Conservation (phyloP, 2,888 invertebrate species). For the Drosophila cracens region DNA sequence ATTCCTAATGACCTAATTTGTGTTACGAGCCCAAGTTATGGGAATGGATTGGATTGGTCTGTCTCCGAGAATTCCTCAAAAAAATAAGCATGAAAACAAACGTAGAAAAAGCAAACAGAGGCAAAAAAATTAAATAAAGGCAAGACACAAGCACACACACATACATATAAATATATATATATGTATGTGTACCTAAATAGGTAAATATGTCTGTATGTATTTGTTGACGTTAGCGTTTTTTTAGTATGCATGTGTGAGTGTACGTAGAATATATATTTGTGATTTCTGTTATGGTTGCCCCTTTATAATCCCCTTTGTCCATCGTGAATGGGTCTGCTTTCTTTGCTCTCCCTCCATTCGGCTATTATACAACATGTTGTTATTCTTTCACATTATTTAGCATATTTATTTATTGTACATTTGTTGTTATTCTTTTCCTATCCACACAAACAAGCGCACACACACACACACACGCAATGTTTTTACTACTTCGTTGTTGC, state of each 20-base stretch:
- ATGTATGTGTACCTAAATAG: slow-evolving; percentile 22
- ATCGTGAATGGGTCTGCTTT: slow-evolving; percentile 39
- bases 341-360: slow-evolving; percentile 29
- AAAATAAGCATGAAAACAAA: slow-evolving; percentile 48
- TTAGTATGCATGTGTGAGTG: not conserved
- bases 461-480: not conserved
- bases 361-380: slow-evolving; percentile 59
- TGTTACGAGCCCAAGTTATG: slow-evolving; percentile 14
- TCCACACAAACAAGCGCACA: slow-evolving; percentile 17
- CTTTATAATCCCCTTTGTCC: slow-evolving; percentile 7
- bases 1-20: slow-evolving; percentile 73
- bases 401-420: slow-evolving; percentile 72
- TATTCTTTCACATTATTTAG: slow-evolving; percentile 74
- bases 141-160: slow-evolving; percentile 2
- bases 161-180: not conserved
- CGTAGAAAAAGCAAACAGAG: slow-evolving; percentile 37
- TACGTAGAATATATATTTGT: slow-evolving; percentile 14
- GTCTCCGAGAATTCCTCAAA: slow-evolving; percentile 35
- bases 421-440: slow-evolving; percentile 49
- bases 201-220: slow-evolving; percentile 11
- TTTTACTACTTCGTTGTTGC: slow-evolving; percentile 43
- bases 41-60: slow-evolving; percentile 15
- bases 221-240: slow-evolving; percentile 56
- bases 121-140: slow-evolving; percentile 32
- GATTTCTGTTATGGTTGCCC: slow-evolving; percentile 38